Base-by-base conservation (phyloP, 2,888 invertebrate species). In the Agrochola lota region DNA sequence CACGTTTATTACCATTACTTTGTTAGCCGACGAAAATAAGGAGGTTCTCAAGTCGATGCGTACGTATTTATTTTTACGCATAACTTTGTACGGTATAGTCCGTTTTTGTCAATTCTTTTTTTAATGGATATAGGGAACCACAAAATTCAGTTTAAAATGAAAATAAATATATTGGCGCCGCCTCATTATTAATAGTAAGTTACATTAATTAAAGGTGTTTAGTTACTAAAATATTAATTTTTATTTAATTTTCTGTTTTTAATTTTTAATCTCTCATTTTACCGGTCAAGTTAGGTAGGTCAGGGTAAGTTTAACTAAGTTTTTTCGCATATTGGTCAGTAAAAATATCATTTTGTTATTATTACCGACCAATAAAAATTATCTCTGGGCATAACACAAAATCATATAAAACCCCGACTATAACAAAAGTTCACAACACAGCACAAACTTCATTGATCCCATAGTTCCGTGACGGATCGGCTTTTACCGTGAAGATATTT, bases 401-500 rank as follows among this genome's bases (percentile, higher is more conserved):
- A 4, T 49, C 17, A 35, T 69, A 59, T 26, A 40, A 68, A 43
- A 57, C 3, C 3, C 9, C 49, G 0, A 55, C 26, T n/a, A n/a
- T 1, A 30, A 52, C 60, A 71, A 71, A 74, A 69, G 26, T 81
- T 43, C 57, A 60, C n/a, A 70, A 79, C 60, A 66, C 43, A 76
- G 57, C 66, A 74, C 71, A 76, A 81, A 82, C 80, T 84, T 66
- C 67, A 71, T 83, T 74, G 71, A 74, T 74, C 79, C 64, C 60
- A 71, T 75, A 64, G 76, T 78, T 78, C 89, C 90, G 91, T 93
- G 92, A 93, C 93, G 87, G 93, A 94, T 94, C 90, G 89, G 89
- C 88, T 92, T 93, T 91, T 90, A 92, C 90, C 91, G 91, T 88
- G 86, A 88, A 91, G 91, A 91, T 93, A 93, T 93, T 88, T 89